Percentiles rank a stretch among this genome's conserved stretches.
phyloP scores from a whole-genome alignment of 1,140 invertebrate species.

The Listronotus bonariensis region DNA sequence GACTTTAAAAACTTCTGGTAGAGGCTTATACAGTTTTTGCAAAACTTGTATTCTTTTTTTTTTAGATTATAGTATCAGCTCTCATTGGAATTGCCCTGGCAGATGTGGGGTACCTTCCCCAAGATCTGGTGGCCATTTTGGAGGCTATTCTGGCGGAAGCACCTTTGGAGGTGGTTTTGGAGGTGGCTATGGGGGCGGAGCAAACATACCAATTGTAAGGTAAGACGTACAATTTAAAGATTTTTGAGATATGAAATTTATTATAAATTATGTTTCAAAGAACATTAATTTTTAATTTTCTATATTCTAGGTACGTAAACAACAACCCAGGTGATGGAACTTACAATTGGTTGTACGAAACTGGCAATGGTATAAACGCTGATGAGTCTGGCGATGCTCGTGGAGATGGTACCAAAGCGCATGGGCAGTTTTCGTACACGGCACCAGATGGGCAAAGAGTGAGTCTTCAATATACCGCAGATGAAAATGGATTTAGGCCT shows the following conservation, averaged over 20 bases:
- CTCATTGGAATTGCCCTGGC: constrained; percentile 40
- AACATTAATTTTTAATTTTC: neutral
- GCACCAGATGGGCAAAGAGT: constrained; percentile 64
- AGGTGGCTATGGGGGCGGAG: constrained; percentile 43
- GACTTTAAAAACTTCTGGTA: no score
- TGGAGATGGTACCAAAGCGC: constrained; percentile 61
- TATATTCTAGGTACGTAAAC: constrained; percentile 57
- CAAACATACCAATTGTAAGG: constrained; percentile 58
- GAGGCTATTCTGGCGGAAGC: constrained; percentile 47
- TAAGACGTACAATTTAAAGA: neutral
- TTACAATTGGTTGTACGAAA: constrained; percentile 60
- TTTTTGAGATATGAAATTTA: no score
- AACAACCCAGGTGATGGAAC: constrained; percentile 63
- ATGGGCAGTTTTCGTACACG: constrained; percentile 68
- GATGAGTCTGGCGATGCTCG: constrained; percentile 53
- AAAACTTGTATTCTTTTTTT: no score
- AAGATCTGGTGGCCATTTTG: constrained; percentile 44
- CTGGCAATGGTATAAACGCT: constrained; percentile 58
- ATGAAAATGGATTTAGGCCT: constrained; percentile 67
- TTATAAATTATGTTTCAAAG: no score
- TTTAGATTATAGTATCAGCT: constrained; percentile 43
- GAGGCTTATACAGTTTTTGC: no score
- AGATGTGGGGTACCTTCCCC: constrained; percentile 69
- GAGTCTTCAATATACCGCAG: constrained; percentile 62
- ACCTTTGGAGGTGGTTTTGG: constrained; percentile 47